Base-by-base conservation (phyloP, 2,888 invertebrate species). In the Xylota sylvarum region DNA sequence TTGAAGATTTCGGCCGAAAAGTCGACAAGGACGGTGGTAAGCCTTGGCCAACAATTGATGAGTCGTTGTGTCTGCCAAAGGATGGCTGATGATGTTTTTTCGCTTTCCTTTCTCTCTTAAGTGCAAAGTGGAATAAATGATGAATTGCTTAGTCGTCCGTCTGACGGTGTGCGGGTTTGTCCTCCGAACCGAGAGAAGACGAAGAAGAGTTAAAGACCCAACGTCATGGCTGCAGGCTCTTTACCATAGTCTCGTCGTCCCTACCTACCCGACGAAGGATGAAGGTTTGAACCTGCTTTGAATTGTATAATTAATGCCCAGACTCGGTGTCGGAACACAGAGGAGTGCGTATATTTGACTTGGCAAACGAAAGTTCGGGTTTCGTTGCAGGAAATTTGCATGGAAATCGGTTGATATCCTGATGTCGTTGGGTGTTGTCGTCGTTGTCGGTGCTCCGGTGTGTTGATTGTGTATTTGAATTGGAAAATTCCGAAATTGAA, bases 331-430 rank as follows among this genome's bases (percentile, higher is more conserved):
- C 14, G 56, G 7, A 30, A 56, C 9, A 43, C 23, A 14, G 37
- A 14, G 46, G 48, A 76, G 70, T 76, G 85, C 76, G 69, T 48
- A 27, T 23, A 48, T 43, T n/a, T n/a, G n/a, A 56, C 37, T 37
- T 69, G 43, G 56, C 12, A 60, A 48, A 40, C 5, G 60, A 60
- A 73, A 77, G 64, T 73, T 86, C 32, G 55, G 82, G 55, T 78
- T 77, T 82, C 72, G 67, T 77, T 78, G 82, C 86, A 86, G 86
- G 86, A 86, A 86, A 86, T 86, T 86, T 86, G 86, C 86, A 86
- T 86, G 86, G 86, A 86, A 86, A 86, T 86, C 86, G 77, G 86
- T 86, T 86, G 86, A 86, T 86, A 86, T 86, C 86, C 86, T 86
- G 77, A 65, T 62, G 73, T 73, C 73, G 72, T 77, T 67, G 78